These are phyloP conservation scores for Trissoscelio sp. DNA, from an alignment of 2,888 invertebrate genomes.

Conservation along the genomic window DNA sequence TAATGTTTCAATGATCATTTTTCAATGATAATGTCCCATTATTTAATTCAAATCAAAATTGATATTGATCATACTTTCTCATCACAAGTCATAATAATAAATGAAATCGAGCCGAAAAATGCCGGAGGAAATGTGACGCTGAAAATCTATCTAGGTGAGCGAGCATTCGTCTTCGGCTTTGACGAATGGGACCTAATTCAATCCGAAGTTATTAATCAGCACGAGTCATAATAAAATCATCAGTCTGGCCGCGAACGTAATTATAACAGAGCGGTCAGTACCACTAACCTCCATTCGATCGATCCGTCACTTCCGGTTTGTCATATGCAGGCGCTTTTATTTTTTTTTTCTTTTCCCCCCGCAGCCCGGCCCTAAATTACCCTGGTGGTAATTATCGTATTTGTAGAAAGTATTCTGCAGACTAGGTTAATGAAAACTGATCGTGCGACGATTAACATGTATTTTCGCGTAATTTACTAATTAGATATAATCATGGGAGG, in stretches of 20 bases:
- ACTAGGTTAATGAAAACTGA: slow-evolving; percentile 68
- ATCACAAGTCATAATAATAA: not conserved
- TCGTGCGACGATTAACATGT: slow-evolving; percentile 34
- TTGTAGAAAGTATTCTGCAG: slow-evolving; percentile 63
- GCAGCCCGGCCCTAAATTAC: slow-evolving; percentile 48
- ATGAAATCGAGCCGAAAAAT: slow-evolving; percentile 19
- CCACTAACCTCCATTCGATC: slow-evolving; percentile 75
- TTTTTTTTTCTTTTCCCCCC: slow-evolving; percentile 11
- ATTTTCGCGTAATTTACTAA: slow-evolving; percentile 58
- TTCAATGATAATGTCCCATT: too few species aligned
- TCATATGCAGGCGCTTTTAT: slow-evolving; percentile 58
- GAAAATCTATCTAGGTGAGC: slow-evolving; percentile 54
- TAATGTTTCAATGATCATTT: too few species aligned
- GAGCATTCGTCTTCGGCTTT: slow-evolving; percentile 39
- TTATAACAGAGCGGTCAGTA: slow-evolving; percentile 75
- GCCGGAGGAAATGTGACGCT: slow-evolving; percentile 22
- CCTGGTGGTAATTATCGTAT: slow-evolving; percentile 52
- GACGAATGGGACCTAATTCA: slow-evolving; percentile 59
- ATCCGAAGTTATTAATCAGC: slow-evolving; percentile 64
- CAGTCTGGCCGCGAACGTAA: slow-evolving; percentile 73
- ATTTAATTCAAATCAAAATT: too few species aligned
- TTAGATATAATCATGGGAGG: slow-evolving; percentile 43
- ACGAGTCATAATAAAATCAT: slow-evolving; percentile 74
- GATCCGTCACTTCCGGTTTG: slow-evolving; percentile 72
- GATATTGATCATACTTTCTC: not conserved